Evolutionary conservation across 1,140 invertebrate genomes (phyloP).

Genomic region (Cyclina sinensis): DNA sequence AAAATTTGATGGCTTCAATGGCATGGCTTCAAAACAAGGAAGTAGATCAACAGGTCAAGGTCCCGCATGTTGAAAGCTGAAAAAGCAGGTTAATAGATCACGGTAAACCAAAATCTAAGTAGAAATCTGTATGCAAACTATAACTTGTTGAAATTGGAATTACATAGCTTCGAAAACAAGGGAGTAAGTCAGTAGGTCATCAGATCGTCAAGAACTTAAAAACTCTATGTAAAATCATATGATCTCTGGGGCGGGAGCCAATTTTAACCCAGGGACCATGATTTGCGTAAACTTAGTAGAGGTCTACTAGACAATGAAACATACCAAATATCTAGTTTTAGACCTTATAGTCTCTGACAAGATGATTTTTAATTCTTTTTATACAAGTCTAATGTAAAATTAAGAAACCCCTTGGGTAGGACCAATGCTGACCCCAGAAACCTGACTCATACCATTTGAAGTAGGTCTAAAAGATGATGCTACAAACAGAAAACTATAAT

Average conservation of each 20-base stretch:
- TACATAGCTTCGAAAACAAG: no score
- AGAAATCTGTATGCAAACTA: no score
- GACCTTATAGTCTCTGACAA: neutral
- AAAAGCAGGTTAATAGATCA: no score
- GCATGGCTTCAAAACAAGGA: neutral
- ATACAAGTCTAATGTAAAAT: neutral
- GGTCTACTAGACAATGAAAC: neutral
- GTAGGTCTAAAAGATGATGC: neutral
- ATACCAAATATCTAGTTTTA: neutral
- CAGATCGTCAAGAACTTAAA: neutral
- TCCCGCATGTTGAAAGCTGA: no score
- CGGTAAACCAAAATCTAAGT: no score
- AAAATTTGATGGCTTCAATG: no score
- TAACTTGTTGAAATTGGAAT: no score
- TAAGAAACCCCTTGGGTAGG: neutral
- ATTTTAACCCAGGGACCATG: neutral
- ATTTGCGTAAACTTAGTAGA: neutral
- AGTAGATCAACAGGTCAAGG: neutral
- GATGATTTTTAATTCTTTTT: neutral
- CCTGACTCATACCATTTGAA: neutral
- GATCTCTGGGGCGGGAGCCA: neutral
- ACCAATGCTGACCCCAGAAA: neutral
- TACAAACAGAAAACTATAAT: neutral
- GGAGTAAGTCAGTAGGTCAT: no score
- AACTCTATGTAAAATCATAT: neutral